A percentile compares a stretch with the other conserved stretches of the same genome.
These are phyloP conservation scores for Drosophila parvula DNA, from an alignment of 1,140 invertebrate genomes.

Conservation along the genomic window DNA sequence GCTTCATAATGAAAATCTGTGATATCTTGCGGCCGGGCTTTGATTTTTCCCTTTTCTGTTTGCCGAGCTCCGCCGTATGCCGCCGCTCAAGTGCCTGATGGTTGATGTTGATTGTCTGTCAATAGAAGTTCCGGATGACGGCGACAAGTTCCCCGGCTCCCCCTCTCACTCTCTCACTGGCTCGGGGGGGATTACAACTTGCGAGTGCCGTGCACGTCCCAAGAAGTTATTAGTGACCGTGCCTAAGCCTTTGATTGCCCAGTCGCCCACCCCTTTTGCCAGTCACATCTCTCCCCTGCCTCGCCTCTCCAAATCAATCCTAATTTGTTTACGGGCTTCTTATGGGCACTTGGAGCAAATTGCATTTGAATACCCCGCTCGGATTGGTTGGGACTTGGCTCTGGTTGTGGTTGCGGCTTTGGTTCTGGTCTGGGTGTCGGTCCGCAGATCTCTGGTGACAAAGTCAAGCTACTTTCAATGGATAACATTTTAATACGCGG, in stretches of 20 bases:
- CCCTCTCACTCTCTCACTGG: background rate
- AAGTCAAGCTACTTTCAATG: constrained; percentile 46
- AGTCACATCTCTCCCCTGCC: background rate
- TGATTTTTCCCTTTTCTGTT: constrained; percentile 58
- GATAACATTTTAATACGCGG: constrained; percentile 38
- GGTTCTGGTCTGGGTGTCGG: constrained; percentile 8
- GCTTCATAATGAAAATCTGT: constrained; percentile 82
- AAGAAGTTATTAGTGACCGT: constrained; percentile 62
- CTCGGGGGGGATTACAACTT: constrained; percentile 54
- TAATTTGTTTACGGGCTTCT: constrained; percentile 59
- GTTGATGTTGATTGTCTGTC: constrained; percentile 79
- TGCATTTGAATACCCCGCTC: constrained; percentile 61
- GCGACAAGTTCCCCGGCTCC: constrained; percentile 9
- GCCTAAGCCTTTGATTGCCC: constrained; percentile 77
- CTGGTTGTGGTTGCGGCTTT: background rate
- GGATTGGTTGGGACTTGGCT: constrained; percentile 11
- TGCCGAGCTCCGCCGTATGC: constrained; percentile 21
- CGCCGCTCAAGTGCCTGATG: constrained; percentile 70
- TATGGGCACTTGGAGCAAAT: constrained; percentile 68
- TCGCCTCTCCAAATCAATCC: constrained; percentile 12
- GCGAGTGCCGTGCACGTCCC: constrained; percentile 67
- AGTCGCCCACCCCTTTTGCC: background rate
- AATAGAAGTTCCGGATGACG: constrained; percentile 55
- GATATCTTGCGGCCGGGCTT: constrained; percentile 72
- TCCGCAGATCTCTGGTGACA: constrained; percentile 26